Percentiles rank a stretch among this genome's conserved stretches.
phyloP scores from a whole-genome alignment of 1,140 invertebrate genomes.

The Apis cerana region DNA sequence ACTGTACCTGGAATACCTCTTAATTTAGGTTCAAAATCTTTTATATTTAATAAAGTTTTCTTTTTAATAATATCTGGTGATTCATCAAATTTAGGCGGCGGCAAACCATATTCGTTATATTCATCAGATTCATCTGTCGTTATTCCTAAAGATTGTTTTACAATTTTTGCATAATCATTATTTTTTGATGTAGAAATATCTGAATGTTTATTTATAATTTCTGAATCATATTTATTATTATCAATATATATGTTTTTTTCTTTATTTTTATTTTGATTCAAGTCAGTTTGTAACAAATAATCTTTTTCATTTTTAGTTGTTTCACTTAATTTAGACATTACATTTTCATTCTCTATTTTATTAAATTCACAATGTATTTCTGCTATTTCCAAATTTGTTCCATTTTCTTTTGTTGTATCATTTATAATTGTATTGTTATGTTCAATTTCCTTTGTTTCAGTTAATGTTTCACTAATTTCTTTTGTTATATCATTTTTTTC shows the following conservation, averaged over 20 bases:
- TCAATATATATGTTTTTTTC: background rate
- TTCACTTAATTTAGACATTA: background rate
- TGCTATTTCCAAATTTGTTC: background rate
- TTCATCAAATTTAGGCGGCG: conserved; percentile 54
- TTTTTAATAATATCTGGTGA: conserved; percentile 35
- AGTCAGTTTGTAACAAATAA: background rate
- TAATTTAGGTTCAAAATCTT: conserved; percentile 80
- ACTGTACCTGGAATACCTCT: conserved; percentile 82
- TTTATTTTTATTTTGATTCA: background rate
- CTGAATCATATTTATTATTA: background rate
- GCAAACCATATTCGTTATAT: conserved; percentile 40
- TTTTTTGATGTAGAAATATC: background rate
- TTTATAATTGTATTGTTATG: background rate
- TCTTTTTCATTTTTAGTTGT: background rate
- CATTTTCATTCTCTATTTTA: background rate
- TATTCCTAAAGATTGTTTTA: conserved; percentile 8
- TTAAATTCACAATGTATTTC: background rate
- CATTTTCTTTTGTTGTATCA: background rate
- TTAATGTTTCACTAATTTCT: conserved; percentile 17
- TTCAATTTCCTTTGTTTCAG: conserved; percentile 1
- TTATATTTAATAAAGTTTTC: conserved; percentile 40
- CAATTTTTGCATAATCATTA: conserved; percentile 4
- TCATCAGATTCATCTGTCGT: conserved; percentile 3
- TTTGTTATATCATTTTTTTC: background rate
- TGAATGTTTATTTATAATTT: background rate